Evolutionary conservation across 1,140 invertebrate genomes (phyloP).

Genomic region (Daktulosphaira vitifoliae): DNA sequence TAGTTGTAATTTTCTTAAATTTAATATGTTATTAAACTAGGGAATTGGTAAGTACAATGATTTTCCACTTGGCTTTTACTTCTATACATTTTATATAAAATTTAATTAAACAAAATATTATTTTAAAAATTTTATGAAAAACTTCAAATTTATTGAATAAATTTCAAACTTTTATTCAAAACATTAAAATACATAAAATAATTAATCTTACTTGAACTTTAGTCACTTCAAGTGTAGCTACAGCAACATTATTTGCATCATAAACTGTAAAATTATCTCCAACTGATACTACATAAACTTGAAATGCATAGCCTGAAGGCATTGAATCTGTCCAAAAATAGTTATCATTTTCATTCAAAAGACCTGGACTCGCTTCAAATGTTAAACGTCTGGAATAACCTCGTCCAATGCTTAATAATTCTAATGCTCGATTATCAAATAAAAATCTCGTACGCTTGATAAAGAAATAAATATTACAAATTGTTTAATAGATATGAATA

Average conservation of each 20-base stretch:
- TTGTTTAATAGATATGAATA: background rate
- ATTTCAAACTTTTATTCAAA: too few relatives aligned
- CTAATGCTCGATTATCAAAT: conserved; percentile 54
- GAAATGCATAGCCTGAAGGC: conserved; percentile 62
- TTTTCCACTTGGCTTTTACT: too few relatives aligned
- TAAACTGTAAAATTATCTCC: conserved; percentile 63
- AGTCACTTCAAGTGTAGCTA: conserved; percentile 54
- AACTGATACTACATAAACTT: conserved; percentile 56
- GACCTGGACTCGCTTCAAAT: conserved; percentile 54
- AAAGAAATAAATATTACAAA: conserved; percentile 20
- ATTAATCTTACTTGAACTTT: conserved; percentile 49
- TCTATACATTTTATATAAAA: too few relatives aligned
- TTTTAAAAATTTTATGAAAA: too few relatives aligned
- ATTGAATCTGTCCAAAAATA: conserved; percentile 70
- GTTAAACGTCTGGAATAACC: conserved; percentile 66
- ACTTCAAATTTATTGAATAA: too few relatives aligned
- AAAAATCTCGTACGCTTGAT: conserved; percentile 44
- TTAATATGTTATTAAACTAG: too few relatives aligned
- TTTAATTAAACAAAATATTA: too few relatives aligned
- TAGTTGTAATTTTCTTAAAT: too few relatives aligned
- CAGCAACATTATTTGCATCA: conserved; percentile 53
- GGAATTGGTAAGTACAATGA: too few relatives aligned
- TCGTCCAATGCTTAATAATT: conserved; percentile 58
- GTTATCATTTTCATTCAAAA: conserved; percentile 58
- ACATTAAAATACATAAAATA: conserved; percentile 42